phyloP scores from a whole-genome alignment of 2,797 vertebrate species.

The Eidolon dupreanum region DNA sequence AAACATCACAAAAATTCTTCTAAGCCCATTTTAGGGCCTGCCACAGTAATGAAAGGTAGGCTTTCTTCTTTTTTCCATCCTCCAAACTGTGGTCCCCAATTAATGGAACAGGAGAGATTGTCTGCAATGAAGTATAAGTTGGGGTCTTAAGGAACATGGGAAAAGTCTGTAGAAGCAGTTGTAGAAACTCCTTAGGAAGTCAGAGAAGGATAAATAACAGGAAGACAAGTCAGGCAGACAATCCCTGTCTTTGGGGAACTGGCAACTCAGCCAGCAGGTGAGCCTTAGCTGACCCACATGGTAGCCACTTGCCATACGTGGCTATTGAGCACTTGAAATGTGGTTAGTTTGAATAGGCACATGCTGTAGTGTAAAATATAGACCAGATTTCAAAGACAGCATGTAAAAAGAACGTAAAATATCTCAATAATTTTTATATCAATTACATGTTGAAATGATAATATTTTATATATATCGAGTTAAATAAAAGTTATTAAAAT shows the following conservation, averaged over 20 bases:
- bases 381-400: background rate
- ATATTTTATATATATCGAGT: background rate
- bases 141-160: background rate
- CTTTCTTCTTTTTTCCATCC: background rate
- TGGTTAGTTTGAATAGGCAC: background rate
- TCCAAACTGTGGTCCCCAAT: background rate
- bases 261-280: background rate
- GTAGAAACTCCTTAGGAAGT: background rate
- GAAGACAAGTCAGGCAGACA: background rate
- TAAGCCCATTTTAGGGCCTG: background rate
- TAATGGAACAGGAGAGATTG: background rate
- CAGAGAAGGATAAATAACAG: background rate
- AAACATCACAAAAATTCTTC: background rate
- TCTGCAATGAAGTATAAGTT: background rate
- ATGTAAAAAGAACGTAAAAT: background rate
- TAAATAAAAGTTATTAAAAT: background rate
- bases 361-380: background rate
- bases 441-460: background rate
- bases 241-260: background rate
- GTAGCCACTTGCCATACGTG: too few species aligned
- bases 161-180: background rate
- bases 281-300: background rate
- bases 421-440: background rate
- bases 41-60: background rate
- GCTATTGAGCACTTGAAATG: background rate